Evolutionary conservation across 2,113 vertebrate species (phyloP).

Genomic region (Pseudopodoces humilis): DNA sequence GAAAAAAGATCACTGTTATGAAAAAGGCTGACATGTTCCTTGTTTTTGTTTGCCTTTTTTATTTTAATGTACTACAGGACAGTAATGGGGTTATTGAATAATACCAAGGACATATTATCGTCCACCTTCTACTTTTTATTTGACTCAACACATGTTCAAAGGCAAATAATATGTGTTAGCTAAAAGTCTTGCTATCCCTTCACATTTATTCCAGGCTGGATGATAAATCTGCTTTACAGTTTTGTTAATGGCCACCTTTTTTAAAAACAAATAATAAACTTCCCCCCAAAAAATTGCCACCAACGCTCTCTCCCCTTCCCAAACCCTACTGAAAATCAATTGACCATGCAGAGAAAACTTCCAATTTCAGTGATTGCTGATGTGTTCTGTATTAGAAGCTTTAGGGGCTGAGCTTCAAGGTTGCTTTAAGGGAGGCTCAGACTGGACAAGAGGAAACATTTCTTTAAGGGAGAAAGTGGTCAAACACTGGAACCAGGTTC

Average conservation of each 20-base stretch:
- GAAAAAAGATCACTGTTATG: background rate
- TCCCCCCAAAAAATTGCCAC: rapidly evolving
- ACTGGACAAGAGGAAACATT: background rate
- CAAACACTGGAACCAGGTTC: background rate
- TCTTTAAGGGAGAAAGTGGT: background rate
- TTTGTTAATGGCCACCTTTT: background rate
- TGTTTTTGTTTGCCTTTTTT: background rate
- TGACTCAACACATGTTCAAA: background rate
- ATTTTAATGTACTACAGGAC: background rate
- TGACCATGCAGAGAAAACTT: background rate
- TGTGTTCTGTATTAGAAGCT: background rate
- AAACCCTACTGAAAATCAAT: background rate
- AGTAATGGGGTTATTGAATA: background rate
- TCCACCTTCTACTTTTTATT: background rate
- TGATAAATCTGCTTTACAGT: background rate
- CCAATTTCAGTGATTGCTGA: rapidly evolving
- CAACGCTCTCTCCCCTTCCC: background rate
- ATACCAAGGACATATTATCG: background rate
- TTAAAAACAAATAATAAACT: background rate
- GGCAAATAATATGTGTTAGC: background rate
- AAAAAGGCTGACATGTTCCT: background rate
- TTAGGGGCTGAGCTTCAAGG: background rate
- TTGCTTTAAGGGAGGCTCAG: background rate
- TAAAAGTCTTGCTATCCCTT: background rate
- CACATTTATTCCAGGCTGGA: background rate